Evolutionary conservation across 2,113 vertebrate species (phyloP).

Genomic region (Tachuris rubrigastra): DNA sequence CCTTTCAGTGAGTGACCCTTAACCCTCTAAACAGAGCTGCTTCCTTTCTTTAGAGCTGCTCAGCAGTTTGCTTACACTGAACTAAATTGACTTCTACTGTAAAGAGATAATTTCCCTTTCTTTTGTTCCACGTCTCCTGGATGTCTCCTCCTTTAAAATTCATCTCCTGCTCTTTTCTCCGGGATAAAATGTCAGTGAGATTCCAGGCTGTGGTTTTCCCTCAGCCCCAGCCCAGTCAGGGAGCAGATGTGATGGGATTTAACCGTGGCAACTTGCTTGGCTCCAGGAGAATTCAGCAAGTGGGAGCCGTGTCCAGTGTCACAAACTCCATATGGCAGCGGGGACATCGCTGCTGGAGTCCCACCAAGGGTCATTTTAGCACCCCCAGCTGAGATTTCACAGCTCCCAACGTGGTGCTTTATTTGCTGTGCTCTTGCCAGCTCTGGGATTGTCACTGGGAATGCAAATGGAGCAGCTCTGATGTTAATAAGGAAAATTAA

Average conservation of each 20-base stretch:
- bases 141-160: neutral
- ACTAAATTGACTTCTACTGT: neutral
- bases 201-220: neutral
- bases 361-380: neutral
- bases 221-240: neutral
- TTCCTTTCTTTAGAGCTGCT: neutral
- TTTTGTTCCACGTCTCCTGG: neutral
- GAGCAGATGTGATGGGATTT: conserved; percentile 12
- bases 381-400: neutral
- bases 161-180: neutral
- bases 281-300: neutral
- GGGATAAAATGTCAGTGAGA: neutral
- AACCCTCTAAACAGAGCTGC: neutral
- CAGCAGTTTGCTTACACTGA: neutral
- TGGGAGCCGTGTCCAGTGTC: neutral
- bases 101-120: neutral
- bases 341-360: neutral
- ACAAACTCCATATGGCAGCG: neutral
- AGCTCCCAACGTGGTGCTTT: neutral
- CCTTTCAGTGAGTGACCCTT: neutral
- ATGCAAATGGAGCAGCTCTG: neutral
- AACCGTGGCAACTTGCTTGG: neutral
- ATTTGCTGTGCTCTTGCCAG: neutral
- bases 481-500: neutral
- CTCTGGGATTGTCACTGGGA: neutral